Base-by-base conservation (phyloP, 2,888 invertebrate species). In the Cerastoderma edule region DNA sequence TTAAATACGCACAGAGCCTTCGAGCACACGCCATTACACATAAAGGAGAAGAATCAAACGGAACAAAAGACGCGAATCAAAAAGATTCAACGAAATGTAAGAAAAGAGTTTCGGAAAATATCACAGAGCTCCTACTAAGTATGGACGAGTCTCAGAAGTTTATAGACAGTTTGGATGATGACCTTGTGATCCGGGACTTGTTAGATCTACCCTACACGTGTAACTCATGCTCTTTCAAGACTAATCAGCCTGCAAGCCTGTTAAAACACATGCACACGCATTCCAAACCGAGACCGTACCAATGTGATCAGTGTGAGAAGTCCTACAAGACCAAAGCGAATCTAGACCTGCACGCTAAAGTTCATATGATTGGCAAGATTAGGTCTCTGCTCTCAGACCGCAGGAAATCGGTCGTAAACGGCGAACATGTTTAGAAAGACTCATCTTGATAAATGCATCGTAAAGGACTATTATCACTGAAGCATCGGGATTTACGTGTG, bases 1-100 rank as follows among this genome's bases (percentile, higher is more conserved):
- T 78, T 48, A 57, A 70, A 27, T 78, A 60, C 48, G 27, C 54
- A 16, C 54, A 67, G 2, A 72, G 72, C 16, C 54, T 78, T 28
- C 70, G 70, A 48, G 69, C 77, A 2, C 77, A 78, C 57, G 70
- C 65, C 35, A 69, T 73, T 22, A 72, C 72, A 16, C 77, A 78
- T 35, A 48, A 46, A 22, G 73, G 70, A 27, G 77, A 78, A 44
- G 57, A 32, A n/a, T 2, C 46, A 1, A 46, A 32, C 22, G 19
- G 19, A 28, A 30, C 46, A 46, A 46, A 1, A 16, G n/a, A 46
- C 46, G 46, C 16, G 46, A 60, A 60, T 22, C 27, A 28, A 60
- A 22, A 39, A 39, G 27, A 33, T 24, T 32, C 30, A 32, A 4
- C 56, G 6, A 27, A 56, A 56, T 56, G 56, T 56, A 56, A 56